These are phyloP conservation scores for Chelonus formosanus DNA, from an alignment of 2,888 invertebrate genomes.

Conservation along the genomic window DNA sequence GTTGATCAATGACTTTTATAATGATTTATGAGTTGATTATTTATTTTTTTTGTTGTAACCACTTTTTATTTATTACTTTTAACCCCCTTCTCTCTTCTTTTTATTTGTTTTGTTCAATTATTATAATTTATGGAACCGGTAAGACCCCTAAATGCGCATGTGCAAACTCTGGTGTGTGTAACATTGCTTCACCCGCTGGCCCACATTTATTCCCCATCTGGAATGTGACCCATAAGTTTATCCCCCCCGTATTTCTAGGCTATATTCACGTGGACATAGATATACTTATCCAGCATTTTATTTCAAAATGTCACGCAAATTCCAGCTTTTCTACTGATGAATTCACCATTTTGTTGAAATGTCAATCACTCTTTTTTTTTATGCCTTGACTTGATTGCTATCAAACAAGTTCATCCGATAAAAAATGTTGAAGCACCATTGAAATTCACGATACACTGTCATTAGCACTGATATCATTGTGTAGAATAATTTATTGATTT, in stretches of 20 bases:
- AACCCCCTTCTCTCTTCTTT: not conserved
- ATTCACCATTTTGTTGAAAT: no score
- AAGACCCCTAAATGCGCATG: slow-evolving; percentile 21
- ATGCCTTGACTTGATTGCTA: no score
- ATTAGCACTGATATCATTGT: no score
- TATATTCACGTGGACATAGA: slow-evolving; percentile 26
- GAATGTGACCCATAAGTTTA: slow-evolving; percentile 53
- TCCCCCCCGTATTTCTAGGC: slow-evolving; percentile 37
- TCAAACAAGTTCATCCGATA: no score
- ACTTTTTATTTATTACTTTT: not conserved
- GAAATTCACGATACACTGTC: no score
- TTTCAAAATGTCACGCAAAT: slow-evolving; percentile 13
- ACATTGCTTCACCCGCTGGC: slow-evolving; percentile 42
- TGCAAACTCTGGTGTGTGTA: slow-evolving; percentile 24
- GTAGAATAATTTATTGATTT: no score
- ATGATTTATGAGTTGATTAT: no score
- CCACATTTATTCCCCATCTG: slow-evolving; percentile 42
- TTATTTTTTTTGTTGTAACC: no score
- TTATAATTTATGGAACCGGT: not conserved
- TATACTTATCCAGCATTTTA: not conserved
- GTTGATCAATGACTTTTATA: no score
- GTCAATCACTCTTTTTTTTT: no score
- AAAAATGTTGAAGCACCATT: no score
- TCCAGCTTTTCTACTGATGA: not conserved
- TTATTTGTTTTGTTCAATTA: slow-evolving; percentile 7